Conservation (phyloP, 2,797 vertebrate species). For the Dromococcyx pavoninus region DNA sequence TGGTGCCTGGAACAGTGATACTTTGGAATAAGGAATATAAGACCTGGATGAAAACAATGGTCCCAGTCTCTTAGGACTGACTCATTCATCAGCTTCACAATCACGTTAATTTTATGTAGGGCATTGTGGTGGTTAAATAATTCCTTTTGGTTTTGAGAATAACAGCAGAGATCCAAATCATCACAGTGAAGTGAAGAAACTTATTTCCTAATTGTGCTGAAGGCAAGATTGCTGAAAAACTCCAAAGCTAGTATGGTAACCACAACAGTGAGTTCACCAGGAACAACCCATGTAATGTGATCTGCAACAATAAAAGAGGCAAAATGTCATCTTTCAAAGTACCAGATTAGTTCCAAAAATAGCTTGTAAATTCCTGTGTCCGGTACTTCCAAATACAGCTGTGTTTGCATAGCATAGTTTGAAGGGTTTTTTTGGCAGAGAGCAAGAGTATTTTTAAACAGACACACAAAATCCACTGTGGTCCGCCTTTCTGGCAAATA, state of each 20-base stretch:
- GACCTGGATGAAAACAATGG: neutral
- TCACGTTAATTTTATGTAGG: neutral
- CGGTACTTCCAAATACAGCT: neutral
- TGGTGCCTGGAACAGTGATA: neutral
- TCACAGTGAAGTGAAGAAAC: neutral
- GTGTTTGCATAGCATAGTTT: neutral
- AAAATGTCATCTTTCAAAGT: neutral
- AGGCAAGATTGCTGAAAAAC: neutral
- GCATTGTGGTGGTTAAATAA: neutral
- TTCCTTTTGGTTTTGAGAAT: neutral
- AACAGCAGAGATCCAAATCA: neutral
- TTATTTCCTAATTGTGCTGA: neutral
- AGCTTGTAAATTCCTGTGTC: neutral
- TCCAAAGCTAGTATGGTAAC: neutral
- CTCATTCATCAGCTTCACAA: neutral
- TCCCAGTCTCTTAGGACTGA: neutral
- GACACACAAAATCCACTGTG: fast-evolving
- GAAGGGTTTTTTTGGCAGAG: neutral
- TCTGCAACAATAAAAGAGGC: neutral
- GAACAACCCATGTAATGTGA: neutral
- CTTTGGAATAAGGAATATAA: neutral
- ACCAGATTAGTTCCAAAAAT: neutral
- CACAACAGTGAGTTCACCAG: fast-evolving
- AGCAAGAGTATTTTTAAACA: neutral
- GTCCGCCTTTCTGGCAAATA: neutral